Percentiles rank a stretch among this genome's conserved stretches.
phyloP scores from a whole-genome alignment of 2,797 vertebrate genomes.

The Chaetodon trifasciatus region DNA sequence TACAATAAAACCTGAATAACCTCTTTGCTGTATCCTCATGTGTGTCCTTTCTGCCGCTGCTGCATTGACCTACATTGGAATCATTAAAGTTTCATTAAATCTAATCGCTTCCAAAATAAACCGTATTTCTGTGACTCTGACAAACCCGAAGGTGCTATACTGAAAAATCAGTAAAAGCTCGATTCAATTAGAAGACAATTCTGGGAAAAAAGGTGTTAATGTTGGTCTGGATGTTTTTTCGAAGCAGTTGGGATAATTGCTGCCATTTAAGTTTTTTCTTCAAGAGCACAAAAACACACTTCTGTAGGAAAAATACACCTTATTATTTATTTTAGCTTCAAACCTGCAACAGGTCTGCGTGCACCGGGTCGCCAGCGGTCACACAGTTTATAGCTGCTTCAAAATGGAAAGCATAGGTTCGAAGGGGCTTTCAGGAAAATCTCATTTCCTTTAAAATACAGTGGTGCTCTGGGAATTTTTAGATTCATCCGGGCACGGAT shows the following conservation, averaged over 20 bases:
- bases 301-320: neutral
- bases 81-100: conserved; percentile 5
- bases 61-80: conserved; percentile 28
- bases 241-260: neutral
- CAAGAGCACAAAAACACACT: neutral
- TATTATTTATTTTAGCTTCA: neutral
- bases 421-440: conserved; percentile 67
- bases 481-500: conserved; percentile 78
- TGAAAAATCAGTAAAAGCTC: conserved; percentile 8
- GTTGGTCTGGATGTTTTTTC: neutral
- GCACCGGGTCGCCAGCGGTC: conserved; percentile 24
- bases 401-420: conserved; percentile 66
- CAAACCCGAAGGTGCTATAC: neutral
- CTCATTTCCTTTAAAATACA: conserved; percentile 77
- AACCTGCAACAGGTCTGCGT: conserved; percentile 56
- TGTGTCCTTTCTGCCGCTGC: neutral
- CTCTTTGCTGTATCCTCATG: neutral
- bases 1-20: neutral
- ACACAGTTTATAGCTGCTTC: conserved; percentile 33
- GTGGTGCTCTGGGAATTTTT: conserved; percentile 77
- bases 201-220: neutral
- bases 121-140: neutral
- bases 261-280: neutral
- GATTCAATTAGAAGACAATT: conserved; percentile 6
- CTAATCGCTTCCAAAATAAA: conserved; percentile 1